Evolutionary conservation across 2,888 invertebrate species (phyloP).

Genomic region (Eilema caniola): DNA sequence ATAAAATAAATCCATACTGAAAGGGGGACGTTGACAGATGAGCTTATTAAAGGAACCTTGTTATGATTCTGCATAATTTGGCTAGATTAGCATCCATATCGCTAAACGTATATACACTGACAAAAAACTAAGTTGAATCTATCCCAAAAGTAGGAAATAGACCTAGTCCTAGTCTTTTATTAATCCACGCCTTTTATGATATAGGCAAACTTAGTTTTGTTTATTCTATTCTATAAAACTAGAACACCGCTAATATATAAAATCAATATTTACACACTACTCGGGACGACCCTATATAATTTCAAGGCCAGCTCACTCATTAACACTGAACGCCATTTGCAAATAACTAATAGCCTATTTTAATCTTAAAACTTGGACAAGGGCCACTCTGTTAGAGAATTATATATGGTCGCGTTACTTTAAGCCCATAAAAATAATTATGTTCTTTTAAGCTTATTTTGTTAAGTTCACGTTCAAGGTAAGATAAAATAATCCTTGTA

Average conservation of each 20-base stretch:
- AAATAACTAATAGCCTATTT: constrained; percentile 26
- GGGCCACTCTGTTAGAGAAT: constrained; percentile 17
- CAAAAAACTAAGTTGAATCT: background rate
- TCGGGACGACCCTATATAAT: constrained; percentile 31
- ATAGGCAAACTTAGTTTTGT: background rate
- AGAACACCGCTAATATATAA: constrained; percentile 16
- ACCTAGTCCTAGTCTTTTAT: background rate
- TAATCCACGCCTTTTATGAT: background rate
- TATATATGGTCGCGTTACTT: constrained; percentile 18
- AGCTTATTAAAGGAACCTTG: too few species aligned
- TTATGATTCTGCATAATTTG: background rate
- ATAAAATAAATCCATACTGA: too few species aligned
- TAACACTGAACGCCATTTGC: constrained; percentile 27
- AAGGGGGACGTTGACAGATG: too few species aligned
- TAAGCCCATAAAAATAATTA: constrained; percentile 10
- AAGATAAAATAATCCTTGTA: background rate
- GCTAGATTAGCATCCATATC: too few species aligned
- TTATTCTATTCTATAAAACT: constrained; percentile 17
- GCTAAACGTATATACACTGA: background rate
- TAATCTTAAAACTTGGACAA: constrained; percentile 15
- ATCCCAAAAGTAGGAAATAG: background rate
- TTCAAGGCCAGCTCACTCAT: constrained; percentile 31
- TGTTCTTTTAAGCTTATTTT: background rate
- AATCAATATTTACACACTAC: constrained; percentile 26
- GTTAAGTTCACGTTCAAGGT: background rate